Base-by-base conservation (phyloP, 2,888 invertebrate genomes). In the Sycophila texana region DNA sequence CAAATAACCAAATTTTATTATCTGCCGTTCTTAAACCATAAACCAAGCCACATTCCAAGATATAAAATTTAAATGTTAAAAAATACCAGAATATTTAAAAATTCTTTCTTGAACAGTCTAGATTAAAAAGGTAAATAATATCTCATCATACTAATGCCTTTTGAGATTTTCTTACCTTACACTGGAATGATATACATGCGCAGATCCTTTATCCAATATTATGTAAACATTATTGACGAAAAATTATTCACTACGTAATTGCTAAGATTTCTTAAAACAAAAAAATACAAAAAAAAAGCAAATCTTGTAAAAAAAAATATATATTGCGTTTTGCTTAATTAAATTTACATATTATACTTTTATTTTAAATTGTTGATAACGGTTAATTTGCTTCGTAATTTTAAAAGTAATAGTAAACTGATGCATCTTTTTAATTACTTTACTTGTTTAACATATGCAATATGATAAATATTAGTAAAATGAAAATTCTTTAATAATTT, bases 41-140 rank as follows among this genome's bases (percentile, higher is more conserved):
- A 58, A 26, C 58, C 18, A 22, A 72, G 26, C 1, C 18, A 73
- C 77, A 72, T 77, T 77, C 60, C 67, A 68, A 49, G 30, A 67
- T 13, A 49, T 22, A 26, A 65, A 71, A 65, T 26, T 55, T 75
- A 39, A 39, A 39, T 1, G 39, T 39, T 39, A 51, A 16, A 20
- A 30, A 3, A 51, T 65, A 26, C 22, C 26, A 65, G 18, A 55
- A 51, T 49, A 0, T 20, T 51, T 22, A 10, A n/a, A 18, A 47
- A 74, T 12, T 39, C 39, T 51, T 22, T 47, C 26, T 49, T 72
- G 0, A 72, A 53, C 58, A 77, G 71, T 57, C 53, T 63, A 57
- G 68, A 61, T 61, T 61, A 30, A 10, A 7, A 51, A 61, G 20
- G 49, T 20, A 57, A 65, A 70, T 68, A 22, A 60, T 10, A 61